Conservation (phyloP, 2,888 invertebrate species). For the Noctua pronuba region DNA sequence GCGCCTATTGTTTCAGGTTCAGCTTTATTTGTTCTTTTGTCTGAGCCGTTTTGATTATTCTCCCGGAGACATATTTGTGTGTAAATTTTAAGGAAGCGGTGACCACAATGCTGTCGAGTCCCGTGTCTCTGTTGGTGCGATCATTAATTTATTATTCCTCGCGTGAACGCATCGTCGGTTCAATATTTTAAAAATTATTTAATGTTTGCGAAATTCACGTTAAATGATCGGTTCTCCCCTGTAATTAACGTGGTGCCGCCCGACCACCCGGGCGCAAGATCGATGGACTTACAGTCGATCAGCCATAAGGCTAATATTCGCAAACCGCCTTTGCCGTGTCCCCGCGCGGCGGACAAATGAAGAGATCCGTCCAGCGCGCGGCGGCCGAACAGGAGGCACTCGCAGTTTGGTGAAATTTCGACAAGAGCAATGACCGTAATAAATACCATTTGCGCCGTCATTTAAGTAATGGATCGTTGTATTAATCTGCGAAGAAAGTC, state of each 20-base stretch:
- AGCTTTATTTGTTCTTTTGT: constrained; percentile 74
- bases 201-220: constrained; percentile 88
- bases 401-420: constrained; percentile 79
- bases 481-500: constrained; percentile 66
- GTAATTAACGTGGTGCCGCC: constrained; percentile 86
- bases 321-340: constrained; percentile 81
- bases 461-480: constrained; percentile 80
- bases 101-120: constrained; percentile 50
- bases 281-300: constrained; percentile 83
- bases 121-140: constrained; percentile 71
- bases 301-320: constrained; percentile 83
- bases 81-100: constrained; percentile 58
- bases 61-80: constrained; percentile 52
- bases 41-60: constrained; percentile 57
- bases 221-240: constrained; percentile 87
- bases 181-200: constrained; percentile 85
- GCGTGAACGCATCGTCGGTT: constrained; percentile 84
- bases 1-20: constrained; percentile 86
- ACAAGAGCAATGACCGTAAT: constrained; percentile 78
- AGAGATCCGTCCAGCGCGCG: constrained; percentile 76
- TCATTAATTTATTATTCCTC: constrained; percentile 86
- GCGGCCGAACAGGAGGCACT: constrained; percentile 61
- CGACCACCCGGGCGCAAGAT: constrained; percentile 85
- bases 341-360: constrained; percentile 79
- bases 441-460: constrained; percentile 81